Conservation (phyloP, 2,797 vertebrate genomes). For the Enteromius argenteus region DNA sequence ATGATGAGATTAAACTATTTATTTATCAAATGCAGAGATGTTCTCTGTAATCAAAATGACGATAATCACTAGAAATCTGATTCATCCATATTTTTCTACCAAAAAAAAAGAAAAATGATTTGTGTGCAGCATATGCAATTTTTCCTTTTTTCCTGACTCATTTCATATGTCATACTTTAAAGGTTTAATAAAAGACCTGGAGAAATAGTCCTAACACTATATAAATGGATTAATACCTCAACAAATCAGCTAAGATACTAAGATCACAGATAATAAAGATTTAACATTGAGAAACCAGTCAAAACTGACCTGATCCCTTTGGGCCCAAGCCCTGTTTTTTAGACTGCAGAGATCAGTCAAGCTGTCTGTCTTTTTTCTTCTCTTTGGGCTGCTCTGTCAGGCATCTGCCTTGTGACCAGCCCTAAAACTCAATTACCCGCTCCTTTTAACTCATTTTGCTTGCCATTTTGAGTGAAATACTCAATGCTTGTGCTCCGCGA, state of each 20-base stretch:
- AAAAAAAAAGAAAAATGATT: too few relatives aligned
- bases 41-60: too few relatives aligned
- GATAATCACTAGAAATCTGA: too few relatives aligned
- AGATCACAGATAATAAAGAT: not conserved
- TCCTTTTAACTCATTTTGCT: slow-evolving; percentile 57
- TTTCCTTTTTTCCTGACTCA: too few relatives aligned
- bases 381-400: slow-evolving; percentile 37
- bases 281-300: not conserved
- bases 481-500: not conserved
- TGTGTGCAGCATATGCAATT: too few relatives aligned
- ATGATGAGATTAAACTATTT: too few relatives aligned
- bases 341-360: slow-evolving; percentile 25
- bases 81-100: too few relatives aligned
- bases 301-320: not conserved
- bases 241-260: not conserved
- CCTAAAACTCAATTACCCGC: slow-evolving; percentile 66
- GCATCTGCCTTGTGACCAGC: slow-evolving; percentile 72
- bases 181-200: too few relatives aligned
- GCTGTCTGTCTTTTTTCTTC: slow-evolving; percentile 31
- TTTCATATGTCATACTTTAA: too few relatives aligned
- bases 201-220: not conserved
- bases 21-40: too few relatives aligned
- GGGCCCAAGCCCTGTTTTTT: not conserved
- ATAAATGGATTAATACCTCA: not conserved
- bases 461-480: slow-evolving; percentile 46